These are phyloP conservation scores for Merops nubicus DNA, from an alignment of 2,113 vertebrate genomes.

Conservation along the genomic window DNA sequence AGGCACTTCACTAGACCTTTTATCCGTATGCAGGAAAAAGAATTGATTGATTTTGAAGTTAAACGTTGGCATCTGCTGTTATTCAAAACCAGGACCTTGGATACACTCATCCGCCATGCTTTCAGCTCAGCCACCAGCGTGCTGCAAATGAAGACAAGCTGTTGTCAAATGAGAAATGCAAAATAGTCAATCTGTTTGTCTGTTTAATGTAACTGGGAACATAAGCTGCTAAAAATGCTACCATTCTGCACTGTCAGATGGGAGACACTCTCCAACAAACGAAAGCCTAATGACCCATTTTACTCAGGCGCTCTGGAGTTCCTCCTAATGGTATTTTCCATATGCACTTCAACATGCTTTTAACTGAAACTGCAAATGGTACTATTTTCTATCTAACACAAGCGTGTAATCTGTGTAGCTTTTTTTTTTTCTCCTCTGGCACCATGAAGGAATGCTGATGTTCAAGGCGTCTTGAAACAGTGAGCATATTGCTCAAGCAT, in stretches of 20 bases:
- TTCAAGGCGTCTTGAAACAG: constrained; percentile 71
- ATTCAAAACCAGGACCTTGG: constrained; percentile 85
- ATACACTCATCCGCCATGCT: constrained; percentile 73
- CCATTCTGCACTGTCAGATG: constrained; percentile 93
- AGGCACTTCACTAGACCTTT: constrained; percentile 82
- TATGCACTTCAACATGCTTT: constrained; percentile 90
- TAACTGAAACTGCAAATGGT: constrained; percentile 88
- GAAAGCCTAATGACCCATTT: constrained; percentile 98
- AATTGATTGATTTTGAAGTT: constrained; percentile 89
- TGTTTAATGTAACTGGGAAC: constrained; percentile 93
- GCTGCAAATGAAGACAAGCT: constrained; percentile 88
- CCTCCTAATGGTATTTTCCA: constrained; percentile 92
- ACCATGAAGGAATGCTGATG: constrained; percentile 74
- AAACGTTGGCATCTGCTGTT: constrained; percentile 86
- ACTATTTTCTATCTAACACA: constrained; percentile 83
- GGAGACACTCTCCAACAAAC: constrained; percentile 93
- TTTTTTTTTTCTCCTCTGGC: constrained; percentile 59
- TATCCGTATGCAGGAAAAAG: constrained; percentile 80
- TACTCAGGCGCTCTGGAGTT: constrained; percentile 89
- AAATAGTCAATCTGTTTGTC: constrained; percentile 97
- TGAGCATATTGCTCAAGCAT: constrained; percentile 81
- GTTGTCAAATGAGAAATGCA: constrained; percentile 92
- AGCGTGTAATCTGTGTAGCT: constrained; percentile 79
- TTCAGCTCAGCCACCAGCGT: constrained; percentile 79
- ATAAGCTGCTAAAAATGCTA: constrained; percentile 88